Conservation (phyloP, 2,113 vertebrate species). For the Balaeniceps rex region DNA sequence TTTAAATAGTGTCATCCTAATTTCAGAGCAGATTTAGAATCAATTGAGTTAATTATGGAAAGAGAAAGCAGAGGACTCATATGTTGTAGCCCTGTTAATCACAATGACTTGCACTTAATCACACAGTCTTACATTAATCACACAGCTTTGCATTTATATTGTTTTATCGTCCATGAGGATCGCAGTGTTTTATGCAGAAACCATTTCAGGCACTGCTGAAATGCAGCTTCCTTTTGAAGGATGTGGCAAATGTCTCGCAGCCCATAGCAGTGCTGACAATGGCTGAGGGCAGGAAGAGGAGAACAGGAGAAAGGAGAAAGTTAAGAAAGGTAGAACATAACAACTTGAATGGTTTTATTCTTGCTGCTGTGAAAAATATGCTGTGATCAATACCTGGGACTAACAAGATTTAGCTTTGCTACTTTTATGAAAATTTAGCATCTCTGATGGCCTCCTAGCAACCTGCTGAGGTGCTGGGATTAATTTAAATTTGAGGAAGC, state of each 20-base stretch:
- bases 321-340: not conserved
- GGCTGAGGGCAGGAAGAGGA: not conserved
- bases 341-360: not conserved
- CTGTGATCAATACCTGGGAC: not conserved
- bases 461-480: not conserved
- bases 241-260: not conserved
- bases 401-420: not conserved
- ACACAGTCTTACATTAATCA: not conserved
- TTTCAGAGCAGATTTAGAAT: slow-evolving; percentile 27
- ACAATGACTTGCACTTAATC: not conserved
- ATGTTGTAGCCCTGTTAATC: not conserved
- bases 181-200: not conserved
- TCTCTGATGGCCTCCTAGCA: not conserved
- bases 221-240: not conserved
- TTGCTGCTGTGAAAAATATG: not conserved
- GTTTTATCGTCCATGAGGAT: not conserved
- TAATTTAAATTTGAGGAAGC: not conserved
- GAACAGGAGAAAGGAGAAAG: not conserved
- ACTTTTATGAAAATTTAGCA: not conserved
- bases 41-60: slow-evolving; percentile 26
- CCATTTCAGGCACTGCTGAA: not conserved
- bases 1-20: not conserved
- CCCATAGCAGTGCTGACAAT: not conserved
- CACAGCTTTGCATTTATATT: not conserved
- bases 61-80: not conserved